These are phyloP conservation scores for Caenorhabditis imperialis DNA, from an alignment of 2,888 invertebrate species.

Conservation along the genomic window DNA sequence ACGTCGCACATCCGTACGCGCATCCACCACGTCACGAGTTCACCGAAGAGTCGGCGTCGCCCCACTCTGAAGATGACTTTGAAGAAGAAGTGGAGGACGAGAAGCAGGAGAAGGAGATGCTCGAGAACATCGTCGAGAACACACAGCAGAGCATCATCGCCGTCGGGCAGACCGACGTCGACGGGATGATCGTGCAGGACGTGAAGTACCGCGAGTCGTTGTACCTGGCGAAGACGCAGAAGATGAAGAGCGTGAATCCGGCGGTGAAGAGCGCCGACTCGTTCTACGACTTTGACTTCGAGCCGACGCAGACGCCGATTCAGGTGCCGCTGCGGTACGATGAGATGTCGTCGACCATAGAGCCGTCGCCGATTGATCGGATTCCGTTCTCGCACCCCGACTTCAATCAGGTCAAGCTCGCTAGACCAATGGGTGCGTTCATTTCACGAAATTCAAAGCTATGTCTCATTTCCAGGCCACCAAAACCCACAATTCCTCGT, in stretches of 20 bases:
- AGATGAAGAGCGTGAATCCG: background rate
- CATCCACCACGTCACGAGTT: conserved; percentile 1
- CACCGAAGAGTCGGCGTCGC: conserved; percentile 11
- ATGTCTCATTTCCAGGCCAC: background rate
- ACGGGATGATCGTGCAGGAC: conserved; percentile 21
- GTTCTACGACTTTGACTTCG: conserved; percentile 20
- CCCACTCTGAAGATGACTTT: conserved; percentile 1
- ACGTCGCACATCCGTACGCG: conserved; percentile 1
- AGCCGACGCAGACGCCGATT: conserved; percentile 24
- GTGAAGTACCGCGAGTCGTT: conserved; percentile 14
- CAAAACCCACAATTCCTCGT: conserved; percentile 20
- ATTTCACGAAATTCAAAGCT: background rate
- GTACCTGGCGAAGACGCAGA: conserved; percentile 21
- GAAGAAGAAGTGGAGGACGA: conserved; percentile 17
- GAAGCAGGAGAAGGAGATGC: conserved; percentile 28
- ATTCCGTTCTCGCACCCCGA: conserved; percentile 46
- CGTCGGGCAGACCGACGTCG: conserved; percentile 46
- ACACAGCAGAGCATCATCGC: conserved; percentile 57
- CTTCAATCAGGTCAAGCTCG: conserved; percentile 10
- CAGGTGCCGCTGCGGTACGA: conserved; percentile 35
- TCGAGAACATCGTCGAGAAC: conserved; percentile 44
- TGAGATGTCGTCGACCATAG: conserved; percentile 27
- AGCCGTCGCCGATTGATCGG: conserved; percentile 16
- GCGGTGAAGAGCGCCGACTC: background rate
- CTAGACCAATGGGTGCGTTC: conserved; percentile 29